Evolutionary conservation across 1,140 invertebrate species (phyloP), one percentile per base, ranked within the genome.

Genomic region (Lasioglossum albipes): DNA sequence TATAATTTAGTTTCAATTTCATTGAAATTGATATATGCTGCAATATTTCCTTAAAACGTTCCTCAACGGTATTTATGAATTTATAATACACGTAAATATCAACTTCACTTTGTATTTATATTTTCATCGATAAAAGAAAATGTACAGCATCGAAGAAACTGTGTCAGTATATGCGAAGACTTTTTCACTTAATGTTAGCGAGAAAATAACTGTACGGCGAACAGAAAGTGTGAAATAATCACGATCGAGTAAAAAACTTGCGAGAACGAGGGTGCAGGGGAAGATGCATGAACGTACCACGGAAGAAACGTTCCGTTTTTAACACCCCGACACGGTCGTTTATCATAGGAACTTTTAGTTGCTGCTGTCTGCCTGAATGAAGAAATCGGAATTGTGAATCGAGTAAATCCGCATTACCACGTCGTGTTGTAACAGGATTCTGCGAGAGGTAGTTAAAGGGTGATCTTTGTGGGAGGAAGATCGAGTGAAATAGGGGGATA

Each of bases 261-360:
- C n/a, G 57, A 18, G 54, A 71, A n/a, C 9, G 18, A 49, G 18
- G n/a, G 36, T n/a, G 71, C 9, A 62, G 45, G 18, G 13, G 42
- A 79, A 66, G 41, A n/a, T 9, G 31, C 42, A 45, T 65, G 36
- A 2, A 22, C 36, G 16, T 16, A 27, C 7, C 20, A 22, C 9
- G n/a, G 22, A 64, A 69, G 77, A 79, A 84, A 84, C 72, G 75
- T 68, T 84, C 62, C 75, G 69, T 85, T 82, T 84, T 87, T 81
- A 80, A 54, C 67, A 70, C 74, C 67, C 18, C 31, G 13, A 64
- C 52, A 49, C 41, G 66, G 74, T 85, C 84, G 85, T 90, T 89
- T 87, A 83, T 89, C 86, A 88, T 88, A 49, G 70, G 9, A 68
- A 65, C 61, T 69, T 42, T 31, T 52, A 49, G 69, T 57, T 41